Conservation (phyloP, 2,113 vertebrate genomes). For the Piliocolobus tephrosceles region DNA sequence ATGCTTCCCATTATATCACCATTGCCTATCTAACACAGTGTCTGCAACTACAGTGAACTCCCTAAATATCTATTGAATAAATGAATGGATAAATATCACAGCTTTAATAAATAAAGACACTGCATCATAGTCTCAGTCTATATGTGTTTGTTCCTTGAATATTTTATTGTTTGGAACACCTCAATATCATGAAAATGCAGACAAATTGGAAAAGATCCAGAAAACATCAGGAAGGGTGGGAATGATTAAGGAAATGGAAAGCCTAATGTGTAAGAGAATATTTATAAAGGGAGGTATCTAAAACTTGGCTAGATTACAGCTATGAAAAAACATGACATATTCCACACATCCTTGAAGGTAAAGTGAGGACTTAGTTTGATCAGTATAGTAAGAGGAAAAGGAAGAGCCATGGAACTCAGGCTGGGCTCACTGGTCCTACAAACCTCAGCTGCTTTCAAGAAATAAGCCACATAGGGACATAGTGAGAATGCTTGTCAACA, state of each 20-base stretch:
- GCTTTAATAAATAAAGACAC: neutral
- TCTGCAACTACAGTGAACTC: neutral
- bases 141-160: neutral
- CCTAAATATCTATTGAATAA: neutral
- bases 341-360: neutral
- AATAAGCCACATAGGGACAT: neutral
- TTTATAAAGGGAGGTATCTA: neutral
- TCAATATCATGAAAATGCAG: neutral
- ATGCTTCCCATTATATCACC: neutral
- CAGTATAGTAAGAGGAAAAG: neutral
- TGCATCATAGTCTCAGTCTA: neutral
- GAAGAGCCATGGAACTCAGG: neutral
- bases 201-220: neutral
- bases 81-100: neutral
- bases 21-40: neutral
- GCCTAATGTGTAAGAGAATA: neutral
- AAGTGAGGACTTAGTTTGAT: neutral
- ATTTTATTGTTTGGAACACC: neutral
- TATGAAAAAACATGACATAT: neutral
- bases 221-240: neutral
- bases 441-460: neutral
- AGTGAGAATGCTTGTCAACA: neutral
- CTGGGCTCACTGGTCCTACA: fast-evolving
- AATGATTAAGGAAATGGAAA: neutral
- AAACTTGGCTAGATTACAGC: neutral